Percentiles rank a stretch among this genome's conserved stretches.
These are phyloP conservation scores for Seriola dumerili DNA, from an alignment of 2,113 vertebrate genomes.

Conservation along the genomic window DNA sequence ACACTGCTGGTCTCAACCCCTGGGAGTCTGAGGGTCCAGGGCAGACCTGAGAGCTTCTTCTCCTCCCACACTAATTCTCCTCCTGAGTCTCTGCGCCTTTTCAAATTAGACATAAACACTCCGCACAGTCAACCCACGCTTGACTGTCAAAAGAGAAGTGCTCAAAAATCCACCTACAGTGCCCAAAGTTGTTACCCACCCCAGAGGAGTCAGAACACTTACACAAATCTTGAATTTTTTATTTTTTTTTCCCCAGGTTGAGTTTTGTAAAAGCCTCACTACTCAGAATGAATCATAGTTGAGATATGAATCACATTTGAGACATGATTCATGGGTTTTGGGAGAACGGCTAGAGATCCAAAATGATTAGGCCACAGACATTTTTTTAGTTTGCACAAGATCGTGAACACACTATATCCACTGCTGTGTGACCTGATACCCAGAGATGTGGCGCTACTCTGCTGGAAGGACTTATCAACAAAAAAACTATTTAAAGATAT, in stretches of 20 bases:
- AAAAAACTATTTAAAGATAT: not conserved
- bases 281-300: not conserved
- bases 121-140: conserved; percentile 28
- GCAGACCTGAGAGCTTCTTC: conserved; percentile 26
- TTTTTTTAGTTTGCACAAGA: not conserved
- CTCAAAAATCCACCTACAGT: conserved; percentile 16
- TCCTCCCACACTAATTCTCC: conserved; percentile 33
- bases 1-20: not conserved
- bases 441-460: not conserved
- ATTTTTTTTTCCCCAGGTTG: not conserved
- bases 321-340: not conserved
- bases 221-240: not conserved
- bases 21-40: not conserved
- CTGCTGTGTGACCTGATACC: not conserved
- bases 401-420: not conserved
- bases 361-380: conserved; percentile 6
- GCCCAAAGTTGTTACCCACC: conserved; percentile 1
- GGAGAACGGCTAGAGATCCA: not conserved
- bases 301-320: not conserved
- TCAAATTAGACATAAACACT: conserved; percentile 51
- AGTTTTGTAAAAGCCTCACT: not conserved
- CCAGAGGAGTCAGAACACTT: not conserved
- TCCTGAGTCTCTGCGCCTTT: conserved; percentile 20
- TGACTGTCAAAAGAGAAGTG: conserved; percentile 17
- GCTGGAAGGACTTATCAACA: not conserved